A percentile compares a stretch with the other conserved stretches of the same genome.
Conservation (phyloP, 1,140 invertebrate species). For the Physella acuta region DNA sequence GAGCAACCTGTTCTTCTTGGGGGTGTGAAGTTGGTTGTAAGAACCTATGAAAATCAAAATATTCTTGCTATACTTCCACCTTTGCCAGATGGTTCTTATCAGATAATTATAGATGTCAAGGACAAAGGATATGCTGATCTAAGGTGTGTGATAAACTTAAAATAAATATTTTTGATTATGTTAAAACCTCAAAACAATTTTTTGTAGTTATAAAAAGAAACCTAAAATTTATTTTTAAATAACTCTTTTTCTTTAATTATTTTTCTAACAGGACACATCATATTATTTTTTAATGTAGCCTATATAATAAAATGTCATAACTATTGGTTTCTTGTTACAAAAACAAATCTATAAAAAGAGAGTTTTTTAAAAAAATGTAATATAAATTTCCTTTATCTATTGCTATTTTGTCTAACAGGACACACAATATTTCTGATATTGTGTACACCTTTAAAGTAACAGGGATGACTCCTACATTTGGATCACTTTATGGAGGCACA, state of each 20-base stretch:
- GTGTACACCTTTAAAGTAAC: conserved; percentile 32
- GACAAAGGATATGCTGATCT: conserved; percentile 28
- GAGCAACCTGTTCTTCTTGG: conserved; percentile 30
- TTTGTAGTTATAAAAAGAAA: no score
- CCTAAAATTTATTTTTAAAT: no score
- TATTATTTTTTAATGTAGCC: no score
- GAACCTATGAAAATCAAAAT: conserved; percentile 23
- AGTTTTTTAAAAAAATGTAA: not conserved
- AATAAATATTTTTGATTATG: not conserved
- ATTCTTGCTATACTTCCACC: conserved; percentile 32
- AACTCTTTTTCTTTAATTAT: no score
- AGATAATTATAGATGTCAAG: conserved; percentile 16
- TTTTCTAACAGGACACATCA: no score
- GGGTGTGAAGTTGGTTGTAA: conserved; percentile 23
- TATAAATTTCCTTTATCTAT: not conserved
- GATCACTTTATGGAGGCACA: conserved; percentile 51
- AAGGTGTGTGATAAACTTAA: conserved; percentile 12
- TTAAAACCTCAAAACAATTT: not conserved
- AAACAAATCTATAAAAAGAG: not conserved
- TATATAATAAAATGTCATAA: no score
- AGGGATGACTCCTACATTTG: conserved; percentile 40
- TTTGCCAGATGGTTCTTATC: conserved; percentile 33
- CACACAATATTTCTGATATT: conserved; percentile 30
- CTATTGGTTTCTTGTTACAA: not conserved
- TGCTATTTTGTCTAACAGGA: conserved; percentile 27